phyloP scores from a whole-genome alignment of 2,797 vertebrate genomes.

The Numenius phaeopus region DNA sequence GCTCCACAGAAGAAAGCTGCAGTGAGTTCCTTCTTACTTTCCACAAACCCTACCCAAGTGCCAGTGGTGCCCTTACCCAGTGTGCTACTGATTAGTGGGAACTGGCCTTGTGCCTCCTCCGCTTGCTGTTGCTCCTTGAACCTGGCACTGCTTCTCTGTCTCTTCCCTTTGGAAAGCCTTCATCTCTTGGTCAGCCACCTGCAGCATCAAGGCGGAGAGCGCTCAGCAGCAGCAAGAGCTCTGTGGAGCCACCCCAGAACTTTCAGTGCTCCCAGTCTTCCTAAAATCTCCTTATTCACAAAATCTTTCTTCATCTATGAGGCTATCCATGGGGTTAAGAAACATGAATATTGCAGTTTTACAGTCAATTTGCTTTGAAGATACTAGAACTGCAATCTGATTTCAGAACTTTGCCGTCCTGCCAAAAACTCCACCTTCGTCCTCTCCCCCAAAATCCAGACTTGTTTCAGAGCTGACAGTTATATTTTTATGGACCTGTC shows the following conservation, averaged over 20 bases:
- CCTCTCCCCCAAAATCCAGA: not conserved
- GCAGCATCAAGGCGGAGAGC: fast-evolving
- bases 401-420: not conserved
- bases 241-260: not conserved
- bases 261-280: not conserved
- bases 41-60: not conserved
- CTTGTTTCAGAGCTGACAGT: not conserved
- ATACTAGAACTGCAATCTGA: not conserved
- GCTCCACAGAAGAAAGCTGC: not conserved
- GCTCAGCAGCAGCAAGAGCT: not conserved
- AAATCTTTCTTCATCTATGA: not conserved
- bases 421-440: not conserved
- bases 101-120: not conserved
- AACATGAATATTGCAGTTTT: not conserved
- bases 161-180: not conserved
- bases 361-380: not conserved
- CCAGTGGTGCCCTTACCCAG: fast-evolving
- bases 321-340: not conserved
- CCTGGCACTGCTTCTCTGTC: not conserved
- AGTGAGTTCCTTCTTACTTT: not conserved
- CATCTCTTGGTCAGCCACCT: not conserved
- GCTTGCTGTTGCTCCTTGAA: not conserved
- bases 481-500: not conserved
- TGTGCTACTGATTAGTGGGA: not conserved
- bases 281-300: not conserved